Base-by-base conservation (phyloP, 2,797 vertebrate genomes). In the Mormyrus proboscirostris region DNA sequence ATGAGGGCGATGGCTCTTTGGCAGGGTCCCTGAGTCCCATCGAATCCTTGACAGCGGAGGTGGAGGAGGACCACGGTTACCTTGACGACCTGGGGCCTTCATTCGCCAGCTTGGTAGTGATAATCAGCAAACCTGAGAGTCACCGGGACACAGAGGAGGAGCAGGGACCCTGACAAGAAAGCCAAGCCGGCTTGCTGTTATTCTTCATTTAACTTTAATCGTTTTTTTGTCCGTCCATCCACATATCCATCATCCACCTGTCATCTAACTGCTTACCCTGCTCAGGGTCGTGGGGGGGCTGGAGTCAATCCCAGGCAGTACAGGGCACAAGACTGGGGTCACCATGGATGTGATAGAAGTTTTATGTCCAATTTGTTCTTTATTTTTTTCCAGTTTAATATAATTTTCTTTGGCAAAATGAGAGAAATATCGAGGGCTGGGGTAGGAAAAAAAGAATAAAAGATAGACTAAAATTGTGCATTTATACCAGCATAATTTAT, bases 11-110 rank as follows among this genome's bases (percentile, higher is more conserved):
- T 0, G 98, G 98, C 73, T 99, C 99, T 0, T 95, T 97, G 83
- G 99, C 98, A 0, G 98, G 98, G 92, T 99, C 98, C 10, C 97
- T 99, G 55, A 99, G 98, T 93, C 98, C 98, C 25, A 97, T 99
- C 92, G 97, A 98, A 90, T 98, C 98, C 2, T 90, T 96, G 44
- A 93, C 95, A n/a, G 92, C 95, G 0, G 98, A 98, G 33, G 93
- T 92, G 0, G 98, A 99, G 91, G 97, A 98, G 92, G 97, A 99
- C 95, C 99, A 97, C 4, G 96, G 97, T 93, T 98, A 97, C 93
- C 97, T 99, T 93, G 96, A 93, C 55, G 97, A 98, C 83, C 99
- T 98, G 98, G 99, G 98, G 59, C 98, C 98, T 79, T 97, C 96
- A 91, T 99, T 99, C 93, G 97, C 97, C 96, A 97, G 97, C 83